Percentiles rank a stretch among this genome's conserved stretches.
Conservation (phyloP, 2,113 vertebrate genomes). For the Nestor notabilis region DNA sequence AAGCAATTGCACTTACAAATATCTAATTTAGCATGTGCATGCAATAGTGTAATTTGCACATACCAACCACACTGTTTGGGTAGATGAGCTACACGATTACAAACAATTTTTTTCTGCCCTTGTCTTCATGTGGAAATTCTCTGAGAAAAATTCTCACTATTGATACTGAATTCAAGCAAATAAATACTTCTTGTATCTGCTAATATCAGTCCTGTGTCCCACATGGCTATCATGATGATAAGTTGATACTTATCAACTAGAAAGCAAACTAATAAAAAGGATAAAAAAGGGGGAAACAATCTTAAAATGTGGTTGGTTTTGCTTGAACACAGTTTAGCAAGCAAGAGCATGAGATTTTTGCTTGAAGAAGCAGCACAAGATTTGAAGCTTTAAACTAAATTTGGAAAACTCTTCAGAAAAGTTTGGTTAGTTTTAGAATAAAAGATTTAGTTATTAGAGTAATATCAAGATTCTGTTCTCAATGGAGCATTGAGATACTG, state of each 20-base stretch:
- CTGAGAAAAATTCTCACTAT: background rate
- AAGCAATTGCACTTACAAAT: constrained; percentile 1
- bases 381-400: background rate
- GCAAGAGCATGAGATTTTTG: background rate
- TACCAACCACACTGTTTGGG: background rate
- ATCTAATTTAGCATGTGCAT: background rate
- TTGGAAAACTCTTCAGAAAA: background rate
- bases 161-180: background rate
- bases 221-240: background rate
- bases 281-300: background rate
- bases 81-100: background rate
- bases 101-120: background rate
- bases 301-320: background rate
- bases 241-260: background rate
- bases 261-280: background rate
- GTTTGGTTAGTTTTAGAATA: background rate
- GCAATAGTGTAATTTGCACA: constrained; percentile 26
- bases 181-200: background rate
- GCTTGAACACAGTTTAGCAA: background rate
- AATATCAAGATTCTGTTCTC: background rate
- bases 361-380: background rate
- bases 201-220: background rate
- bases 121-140: background rate
- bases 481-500: background rate
- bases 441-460: background rate